Evolutionary conservation across 1,140 invertebrate species (phyloP).

Genomic region (Dreissena rostriformis): DNA sequence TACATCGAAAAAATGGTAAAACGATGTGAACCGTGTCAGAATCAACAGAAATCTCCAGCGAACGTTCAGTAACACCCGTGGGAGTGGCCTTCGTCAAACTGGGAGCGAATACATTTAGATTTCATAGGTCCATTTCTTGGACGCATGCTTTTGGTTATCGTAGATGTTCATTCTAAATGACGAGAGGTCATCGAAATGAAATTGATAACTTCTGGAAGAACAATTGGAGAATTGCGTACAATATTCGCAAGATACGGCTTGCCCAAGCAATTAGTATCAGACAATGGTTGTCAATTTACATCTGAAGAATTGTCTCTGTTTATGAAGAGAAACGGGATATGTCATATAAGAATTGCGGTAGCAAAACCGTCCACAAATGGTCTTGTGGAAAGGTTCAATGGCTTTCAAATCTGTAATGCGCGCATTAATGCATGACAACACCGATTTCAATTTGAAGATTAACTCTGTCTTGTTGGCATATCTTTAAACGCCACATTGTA

Average conservation of each 20-base stretch:
- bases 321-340: conserved; percentile 41
- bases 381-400: conserved; percentile 56
- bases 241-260: conserved; percentile 35
- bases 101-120: conserved; percentile 61
- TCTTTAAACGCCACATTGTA: conserved; percentile 47
- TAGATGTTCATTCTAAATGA: conserved; percentile 64
- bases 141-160: conserved; percentile 43
- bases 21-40: conserved; percentile 79
- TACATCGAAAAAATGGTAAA: conserved; percentile 79
- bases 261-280: conserved; percentile 32
- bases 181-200: conserved; percentile 55
- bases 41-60: conserved; percentile 23
- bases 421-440: conserved; percentile 9
- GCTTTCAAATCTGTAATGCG: conserved; percentile 52
- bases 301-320: conserved; percentile 45
- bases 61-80: conserved; percentile 52
- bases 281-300: conserved; percentile 52
- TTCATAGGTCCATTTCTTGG: conserved; percentile 64
- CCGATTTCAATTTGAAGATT: conserved; percentile 50
- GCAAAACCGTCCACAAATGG: conserved; percentile 59
- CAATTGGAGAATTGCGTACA: conserved; percentile 21
- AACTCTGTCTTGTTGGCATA: conserved; percentile 53
- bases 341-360: conserved; percentile 15
- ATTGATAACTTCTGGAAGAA: conserved; percentile 40
- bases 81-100: conserved; percentile 41